Evolutionary conservation across 1,140 invertebrate genomes (phyloP).

Genomic region (Agraylea sexmaculata): DNA sequence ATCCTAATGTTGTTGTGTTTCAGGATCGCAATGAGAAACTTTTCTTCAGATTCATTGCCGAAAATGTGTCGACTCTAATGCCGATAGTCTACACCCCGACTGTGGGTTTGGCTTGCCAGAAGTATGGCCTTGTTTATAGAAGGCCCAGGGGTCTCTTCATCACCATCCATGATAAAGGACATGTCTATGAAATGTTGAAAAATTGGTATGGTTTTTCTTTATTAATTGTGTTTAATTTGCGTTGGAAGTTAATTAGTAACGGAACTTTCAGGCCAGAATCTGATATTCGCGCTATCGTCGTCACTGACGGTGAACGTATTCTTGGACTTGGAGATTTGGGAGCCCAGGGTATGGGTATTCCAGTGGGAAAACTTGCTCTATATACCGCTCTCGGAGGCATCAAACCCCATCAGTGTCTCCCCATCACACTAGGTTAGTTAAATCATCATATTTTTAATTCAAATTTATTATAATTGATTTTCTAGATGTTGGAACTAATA

Average conservation of each 20-base stretch:
- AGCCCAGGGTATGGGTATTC: slow-evolving; percentile 89
- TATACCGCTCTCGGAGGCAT: slow-evolving; percentile 90
- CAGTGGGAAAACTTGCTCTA: slow-evolving; percentile 79
- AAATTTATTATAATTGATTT: slow-evolving; percentile 10
- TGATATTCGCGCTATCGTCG: slow-evolving; percentile 81
- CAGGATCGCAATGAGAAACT: slow-evolving; percentile 82
- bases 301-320: slow-evolving; percentile 90
- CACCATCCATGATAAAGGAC: slow-evolving; percentile 90
- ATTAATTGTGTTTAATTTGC: background rate
- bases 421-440: slow-evolving; percentile 60
- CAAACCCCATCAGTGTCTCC: slow-evolving; percentile 78
- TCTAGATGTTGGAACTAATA: slow-evolving; percentile 83
- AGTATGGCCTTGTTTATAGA: slow-evolving; percentile 88
- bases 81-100: slow-evolving; percentile 89
- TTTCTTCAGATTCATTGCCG: slow-evolving; percentile 83
- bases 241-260: too few species aligned
- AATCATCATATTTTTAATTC: background rate
- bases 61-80: slow-evolving; percentile 82
- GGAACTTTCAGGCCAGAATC: slow-evolving; percentile 68
- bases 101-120: slow-evolving; percentile 88
- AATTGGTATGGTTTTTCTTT: slow-evolving; percentile 53
- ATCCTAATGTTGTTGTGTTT: slow-evolving; percentile 6
- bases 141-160: slow-evolving; percentile 91
- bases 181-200: slow-evolving; percentile 71
- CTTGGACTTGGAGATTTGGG: slow-evolving; percentile 89